Conservation (phyloP, 2,888 invertebrate genomes). For the Callimorpha dominula region DNA sequence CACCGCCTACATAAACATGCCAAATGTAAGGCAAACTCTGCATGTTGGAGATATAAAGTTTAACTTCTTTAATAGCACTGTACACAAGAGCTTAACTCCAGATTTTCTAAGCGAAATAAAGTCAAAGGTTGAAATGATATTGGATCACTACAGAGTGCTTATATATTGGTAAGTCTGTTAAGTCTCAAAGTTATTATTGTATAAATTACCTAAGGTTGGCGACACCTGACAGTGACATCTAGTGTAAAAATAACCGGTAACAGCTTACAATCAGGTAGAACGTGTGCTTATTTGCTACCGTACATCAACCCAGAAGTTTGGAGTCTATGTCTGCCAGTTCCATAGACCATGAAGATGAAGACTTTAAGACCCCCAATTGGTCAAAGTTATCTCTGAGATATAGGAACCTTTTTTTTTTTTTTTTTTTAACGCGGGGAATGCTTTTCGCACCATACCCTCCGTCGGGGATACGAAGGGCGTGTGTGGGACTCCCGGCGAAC, state of each 20-base stretch:
- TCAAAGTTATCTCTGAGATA: too few relatives aligned
- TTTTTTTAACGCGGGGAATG: too few relatives aligned
- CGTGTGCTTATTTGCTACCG: too few relatives aligned
- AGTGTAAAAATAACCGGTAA: too few relatives aligned
- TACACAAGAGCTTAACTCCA: conserved; percentile 71
- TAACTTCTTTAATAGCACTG: conserved; percentile 58
- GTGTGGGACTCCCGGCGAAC: too few relatives aligned
- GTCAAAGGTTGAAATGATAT: conserved; percentile 85
- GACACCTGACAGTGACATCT: too few relatives aligned
- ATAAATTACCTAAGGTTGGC: not conserved
- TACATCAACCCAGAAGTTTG: too few relatives aligned
- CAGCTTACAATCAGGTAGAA: too few relatives aligned
- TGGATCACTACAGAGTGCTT: conserved; percentile 88
- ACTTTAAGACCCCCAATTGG: not conserved
- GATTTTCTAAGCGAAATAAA: conserved; percentile 90
- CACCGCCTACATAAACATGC: conserved; percentile 84
- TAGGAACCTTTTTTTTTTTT: too few relatives aligned
- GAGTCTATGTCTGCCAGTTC: too few relatives aligned
- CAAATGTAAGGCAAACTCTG: conserved; percentile 87
- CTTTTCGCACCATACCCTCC: too few relatives aligned
- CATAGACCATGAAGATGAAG: not conserved
- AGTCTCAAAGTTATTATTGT: not conserved
- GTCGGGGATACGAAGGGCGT: too few relatives aligned
- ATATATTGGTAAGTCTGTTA: conserved; percentile 86
- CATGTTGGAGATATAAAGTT: conserved; percentile 90